Evolutionary conservation across 1,140 invertebrate genomes (phyloP), one percentile per base, ranked within the genome.

Genomic region (Acromyrmex echinatior): DNA sequence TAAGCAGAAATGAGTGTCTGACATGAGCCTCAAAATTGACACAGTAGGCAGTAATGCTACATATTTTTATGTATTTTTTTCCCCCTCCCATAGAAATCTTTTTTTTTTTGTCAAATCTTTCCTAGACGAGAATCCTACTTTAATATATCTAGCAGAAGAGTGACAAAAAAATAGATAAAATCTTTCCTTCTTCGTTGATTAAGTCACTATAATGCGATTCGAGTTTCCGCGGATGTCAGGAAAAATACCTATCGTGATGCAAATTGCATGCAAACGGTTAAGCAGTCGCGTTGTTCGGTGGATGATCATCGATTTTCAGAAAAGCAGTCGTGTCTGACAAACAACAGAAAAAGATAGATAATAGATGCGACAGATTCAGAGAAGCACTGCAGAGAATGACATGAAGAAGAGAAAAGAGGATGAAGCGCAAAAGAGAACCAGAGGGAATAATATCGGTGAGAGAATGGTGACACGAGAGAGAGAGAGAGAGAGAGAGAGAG

Each of bases 281-380:
- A 70, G 21, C 53, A 56, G 28, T 49, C 4, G n/a, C 31, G 80
- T 21, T 28, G 25, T 28, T 31, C 25, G 35, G 5, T 49, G 21
- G 9, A 31, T 14, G 12, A 51, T 63, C 14, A 76, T 84, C 14
- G 51, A 84, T 76, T 84, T 62, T 76, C 18, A 12, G 9, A 49
- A 31, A 77, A 25, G 28, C 10, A 58, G 21, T 25, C 16, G 31
- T 3, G 49, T 45, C 71, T 79, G 51, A 66, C 28, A 21, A 14
- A 58, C 65, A 66, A 49, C 31, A 39, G 28, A 31, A 56, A 28
- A 70, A 51, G 5, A 68, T 28, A 51, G 21, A 70, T 51, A 58
- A 58, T 60, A 77, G n/a, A 84, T 31, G 49, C 31, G 63, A 66
- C 76, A 79, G 49, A 79, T 49, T 84, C 70, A 49, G 39, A 1